These are phyloP conservation scores for Dolichallabes microphthalmus DNA, from an alignment of 2,113 vertebrate genomes.

Conservation along the genomic window DNA sequence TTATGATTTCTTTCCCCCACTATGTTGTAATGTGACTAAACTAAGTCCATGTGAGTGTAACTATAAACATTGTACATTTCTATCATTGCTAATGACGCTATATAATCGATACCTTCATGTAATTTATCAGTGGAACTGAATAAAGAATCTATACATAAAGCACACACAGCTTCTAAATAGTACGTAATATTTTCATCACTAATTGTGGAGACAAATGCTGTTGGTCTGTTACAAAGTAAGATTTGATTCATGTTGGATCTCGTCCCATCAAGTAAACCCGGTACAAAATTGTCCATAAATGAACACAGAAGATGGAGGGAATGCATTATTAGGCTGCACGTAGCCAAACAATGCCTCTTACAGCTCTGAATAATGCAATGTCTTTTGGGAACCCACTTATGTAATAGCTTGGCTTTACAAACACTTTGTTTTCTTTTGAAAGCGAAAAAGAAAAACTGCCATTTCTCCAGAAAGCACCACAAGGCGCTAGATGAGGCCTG, in stretches of 20 bases:
- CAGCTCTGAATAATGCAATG: conserved; percentile 68
- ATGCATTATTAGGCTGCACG: conserved; percentile 56
- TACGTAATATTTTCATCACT: not conserved
- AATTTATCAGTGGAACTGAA: not conserved
- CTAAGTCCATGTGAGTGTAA: not conserved
- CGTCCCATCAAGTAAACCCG: conserved; percentile 51
- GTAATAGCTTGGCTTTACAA: conserved; percentile 64
- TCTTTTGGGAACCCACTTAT: conserved; percentile 60
- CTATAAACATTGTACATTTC: not conserved
- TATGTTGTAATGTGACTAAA: not conserved
- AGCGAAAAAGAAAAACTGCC: conserved; percentile 26
- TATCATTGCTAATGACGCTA: too few relatives aligned
- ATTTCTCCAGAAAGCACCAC: conserved; percentile 41
- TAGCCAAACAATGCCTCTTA: conserved; percentile 52
- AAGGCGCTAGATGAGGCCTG: conserved; percentile 33
- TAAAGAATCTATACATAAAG: not conserved
- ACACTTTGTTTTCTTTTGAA: conserved; percentile 62
- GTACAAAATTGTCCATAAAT: conserved; percentile 61
- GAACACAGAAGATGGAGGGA: conserved; percentile 53
- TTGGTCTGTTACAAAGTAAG: not conserved
- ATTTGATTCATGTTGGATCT: conserved; percentile 50
- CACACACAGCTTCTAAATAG: not conserved
- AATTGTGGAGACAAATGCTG: not conserved
- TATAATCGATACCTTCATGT: not conserved
- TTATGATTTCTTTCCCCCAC: not conserved